These are phyloP conservation scores for Catostylus mosaicus DNA, from an alignment of 30 jellyfish, hydroid and myxozoan genomes.

Conservation along the genomic window DNA sequence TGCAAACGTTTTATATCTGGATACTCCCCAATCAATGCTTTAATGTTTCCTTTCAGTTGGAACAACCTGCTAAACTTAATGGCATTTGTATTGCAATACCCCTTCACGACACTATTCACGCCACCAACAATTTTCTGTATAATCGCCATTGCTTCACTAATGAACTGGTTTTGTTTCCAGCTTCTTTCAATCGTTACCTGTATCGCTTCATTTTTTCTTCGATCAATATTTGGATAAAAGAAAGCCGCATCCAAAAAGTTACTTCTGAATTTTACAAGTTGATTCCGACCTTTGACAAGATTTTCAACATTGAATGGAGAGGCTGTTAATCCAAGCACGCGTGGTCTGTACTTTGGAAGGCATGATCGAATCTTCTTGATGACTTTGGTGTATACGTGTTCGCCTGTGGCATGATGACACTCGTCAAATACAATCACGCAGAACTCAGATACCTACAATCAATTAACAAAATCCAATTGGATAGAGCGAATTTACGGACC, in stretches of 20 bases:
- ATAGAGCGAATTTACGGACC: too few species aligned
- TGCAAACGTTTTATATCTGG: not conserved
- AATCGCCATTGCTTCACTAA: constrained; percentile 2
- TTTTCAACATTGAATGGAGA: constrained; percentile 73
- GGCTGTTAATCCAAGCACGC: constrained; percentile 85
- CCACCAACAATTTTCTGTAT: not conserved
- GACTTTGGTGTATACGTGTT: constrained; percentile 62
- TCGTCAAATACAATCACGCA: constrained; percentile 80
- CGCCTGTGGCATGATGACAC: constrained; percentile 87
- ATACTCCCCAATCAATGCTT: constrained; percentile 62
- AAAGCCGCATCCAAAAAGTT: constrained; percentile 50
- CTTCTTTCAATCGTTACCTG: constrained; percentile 22
- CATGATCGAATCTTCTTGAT: constrained; percentile 20
- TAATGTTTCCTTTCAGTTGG: constrained; percentile 65
- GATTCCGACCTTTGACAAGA: constrained; percentile 49
- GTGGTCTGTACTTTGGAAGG: constrained; percentile 45
- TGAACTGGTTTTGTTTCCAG: constrained; percentile 18
- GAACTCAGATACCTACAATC: constrained; percentile 37
- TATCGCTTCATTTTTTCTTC: not conserved
- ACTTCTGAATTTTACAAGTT: constrained; percentile 45
- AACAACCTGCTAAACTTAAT: constrained; percentile 9
- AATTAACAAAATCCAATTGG: not conserved
- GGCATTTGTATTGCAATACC: constrained; percentile 5
- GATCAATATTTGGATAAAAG: constrained; percentile 35
- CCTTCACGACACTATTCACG: constrained; percentile 2